These are phyloP conservation scores for Heliconius eleuchia DNA, from an alignment of 1,140 invertebrate species.

Conservation along the genomic window DNA sequence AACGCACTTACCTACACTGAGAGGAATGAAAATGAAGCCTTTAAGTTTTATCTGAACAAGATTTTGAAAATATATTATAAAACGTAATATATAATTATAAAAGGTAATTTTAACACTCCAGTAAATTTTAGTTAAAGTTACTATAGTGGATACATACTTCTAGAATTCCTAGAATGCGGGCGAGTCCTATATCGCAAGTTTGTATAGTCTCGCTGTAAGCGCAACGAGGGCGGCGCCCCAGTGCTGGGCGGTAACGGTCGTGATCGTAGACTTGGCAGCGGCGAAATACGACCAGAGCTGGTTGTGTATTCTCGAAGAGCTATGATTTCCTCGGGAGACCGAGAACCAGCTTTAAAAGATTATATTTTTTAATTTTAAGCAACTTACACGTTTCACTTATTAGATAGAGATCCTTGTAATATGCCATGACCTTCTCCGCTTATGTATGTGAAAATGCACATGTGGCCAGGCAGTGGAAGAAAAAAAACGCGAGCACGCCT, in stretches of 20 bases:
- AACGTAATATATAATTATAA: too few species aligned
- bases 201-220: constrained; percentile 65
- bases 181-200: constrained; percentile 66
- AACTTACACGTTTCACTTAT: too few species aligned
- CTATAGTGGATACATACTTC: constrained; percentile 49
- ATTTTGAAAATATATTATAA: too few species aligned
- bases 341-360: constrained; percentile 48
- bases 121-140: background rate
- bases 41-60: too few species aligned
- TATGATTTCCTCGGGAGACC: constrained; percentile 74
- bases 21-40: too few species aligned
- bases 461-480: too few species aligned
- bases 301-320: constrained; percentile 64
- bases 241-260: constrained; percentile 56
- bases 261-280: constrained; percentile 61
- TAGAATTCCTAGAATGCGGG: constrained; percentile 68
- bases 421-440: too few species aligned
- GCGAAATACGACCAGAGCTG: constrained; percentile 62
- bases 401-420: too few species aligned
- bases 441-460: too few species aligned
- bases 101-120: too few species aligned
- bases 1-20: too few species aligned
- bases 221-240: constrained; percentile 65
- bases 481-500: too few species aligned
- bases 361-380: background rate